A percentile compares a stretch with the other conserved stretches of the same genome.
Conservation (phyloP, 2,113 vertebrate species). For the Alethe castanea region DNA sequence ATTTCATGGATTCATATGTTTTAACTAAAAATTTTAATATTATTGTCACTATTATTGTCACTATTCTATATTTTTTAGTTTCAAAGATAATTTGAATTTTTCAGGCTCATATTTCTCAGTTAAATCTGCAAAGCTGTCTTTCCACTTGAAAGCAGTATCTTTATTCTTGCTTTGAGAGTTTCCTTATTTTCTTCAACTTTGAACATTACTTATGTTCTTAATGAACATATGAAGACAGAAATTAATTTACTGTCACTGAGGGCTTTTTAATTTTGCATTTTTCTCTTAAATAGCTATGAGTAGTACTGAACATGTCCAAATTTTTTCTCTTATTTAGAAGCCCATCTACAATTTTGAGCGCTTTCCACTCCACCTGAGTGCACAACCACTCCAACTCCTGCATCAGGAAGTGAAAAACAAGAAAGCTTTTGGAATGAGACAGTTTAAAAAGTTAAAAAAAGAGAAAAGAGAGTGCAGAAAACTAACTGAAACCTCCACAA, state of each 20-base stretch:
- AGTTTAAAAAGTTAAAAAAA: not conserved
- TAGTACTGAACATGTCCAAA: not conserved
- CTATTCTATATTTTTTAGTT: not conserved
- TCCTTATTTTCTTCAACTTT: not conserved
- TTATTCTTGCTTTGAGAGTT: not conserved
- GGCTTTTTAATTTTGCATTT: not conserved
- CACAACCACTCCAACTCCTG: rapidly evolving
- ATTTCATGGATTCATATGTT: not conserved
- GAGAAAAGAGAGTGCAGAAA: not conserved
- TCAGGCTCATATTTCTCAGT: not conserved
- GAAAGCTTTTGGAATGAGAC: not conserved
- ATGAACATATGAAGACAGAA: not conserved
- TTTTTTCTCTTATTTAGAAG: not conserved
- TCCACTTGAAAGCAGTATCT: not conserved
- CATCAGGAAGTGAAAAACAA: not conserved
- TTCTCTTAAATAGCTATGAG: not conserved
- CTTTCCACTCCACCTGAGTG: not conserved
- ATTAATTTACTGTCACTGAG: not conserved
- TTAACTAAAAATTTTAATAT: not conserved
- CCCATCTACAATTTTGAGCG: not conserved
- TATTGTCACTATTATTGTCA: not conserved
- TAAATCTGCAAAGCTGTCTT: not conserved
- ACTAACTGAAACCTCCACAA: rapidly evolving
- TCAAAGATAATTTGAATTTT: not conserved
- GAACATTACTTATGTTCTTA: not conserved